Base-by-base conservation (phyloP, 2,113 vertebrate species). In the Alethe castanea region DNA sequence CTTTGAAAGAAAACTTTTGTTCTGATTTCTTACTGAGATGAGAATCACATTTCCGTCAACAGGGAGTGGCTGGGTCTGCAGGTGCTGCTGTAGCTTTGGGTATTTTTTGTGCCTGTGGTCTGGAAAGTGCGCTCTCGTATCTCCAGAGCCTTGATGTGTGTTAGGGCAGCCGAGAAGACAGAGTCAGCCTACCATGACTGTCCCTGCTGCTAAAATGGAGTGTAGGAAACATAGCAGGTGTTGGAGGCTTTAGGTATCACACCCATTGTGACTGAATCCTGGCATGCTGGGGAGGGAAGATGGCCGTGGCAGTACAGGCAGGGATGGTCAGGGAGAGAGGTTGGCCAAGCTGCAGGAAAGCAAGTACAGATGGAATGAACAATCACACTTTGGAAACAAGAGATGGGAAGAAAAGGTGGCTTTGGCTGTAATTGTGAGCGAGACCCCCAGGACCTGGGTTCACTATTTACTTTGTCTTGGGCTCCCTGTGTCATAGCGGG, bases 1-100 rank as follows among this genome's bases (percentile, higher is more conserved):
- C 54, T 89, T 82, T 91, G 62, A 85, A 85, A 80, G 45, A 89
- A 87, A 89, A 81, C 60, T 89, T 95, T 60, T 64, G 48, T 81
- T 89, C 91, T 72, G 48, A n/a, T 96, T 92, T 81, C 54, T 76
- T 76, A 44, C 78, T 19, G 53, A 84, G 77, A 65, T 65, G 45
- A 60, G 33, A 86, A 72, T 87, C 45, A 57, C 3, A 2, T 92
- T 87, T 94, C 66, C 3, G 1, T 60, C 0, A 0, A 13, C n/a
- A 64, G 66, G 38, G 87, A 56, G 25, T 42, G 36, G n/a, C 66
- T 69, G 74, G 40, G 33, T 92, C 73, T 92, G 73, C n/a, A 81
- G 53, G 65, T 85, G 20, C 33, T 79, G 77, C 61, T 42, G 35
- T 69, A 62, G 36, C 61, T 77, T 66, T 33, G 36, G 33, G 12